Evolutionary conservation across 2,888 invertebrate species (phyloP).

Genomic region (Pediacus dermestoides): DNA sequence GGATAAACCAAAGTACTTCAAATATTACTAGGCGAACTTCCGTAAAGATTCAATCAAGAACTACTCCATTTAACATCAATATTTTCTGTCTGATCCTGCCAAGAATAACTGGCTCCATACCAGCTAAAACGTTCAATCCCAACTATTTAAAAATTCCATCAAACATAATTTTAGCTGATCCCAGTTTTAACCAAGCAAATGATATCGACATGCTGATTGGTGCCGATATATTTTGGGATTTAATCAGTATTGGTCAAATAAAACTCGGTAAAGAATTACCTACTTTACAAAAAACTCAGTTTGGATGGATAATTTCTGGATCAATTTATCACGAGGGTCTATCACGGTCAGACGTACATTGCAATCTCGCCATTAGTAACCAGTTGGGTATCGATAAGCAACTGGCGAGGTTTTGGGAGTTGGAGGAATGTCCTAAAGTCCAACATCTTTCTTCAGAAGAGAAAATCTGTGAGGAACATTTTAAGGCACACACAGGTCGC

Average conservation of each 20-base stretch:
- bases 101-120: constrained; percentile 10
- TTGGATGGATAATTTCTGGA: no score
- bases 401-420: constrained; percentile 16
- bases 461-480: constrained; percentile 5
- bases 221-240: constrained; percentile 13
- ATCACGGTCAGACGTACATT: no score
- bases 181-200: constrained; percentile 9
- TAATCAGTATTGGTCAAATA: constrained; percentile 15
- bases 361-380: no score
- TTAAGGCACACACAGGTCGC: background rate
- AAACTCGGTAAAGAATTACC: constrained; percentile 9
- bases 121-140: no score
- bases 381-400: no score
- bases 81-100: constrained; percentile 11
- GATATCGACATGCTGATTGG: constrained; percentile 14
- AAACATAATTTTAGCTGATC: no score
- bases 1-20: constrained; percentile 7
- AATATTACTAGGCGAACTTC: background rate
- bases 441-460: no score
- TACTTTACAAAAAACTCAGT: no score
- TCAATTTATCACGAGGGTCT: no score
- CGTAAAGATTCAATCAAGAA: constrained; percentile 7
- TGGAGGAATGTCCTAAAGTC: no score
- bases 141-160: no score
- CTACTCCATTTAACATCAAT: background rate